These are phyloP conservation scores for Hepsetus odoe DNA, from an alignment of 2,113 vertebrate genomes.

Conservation along the genomic window DNA sequence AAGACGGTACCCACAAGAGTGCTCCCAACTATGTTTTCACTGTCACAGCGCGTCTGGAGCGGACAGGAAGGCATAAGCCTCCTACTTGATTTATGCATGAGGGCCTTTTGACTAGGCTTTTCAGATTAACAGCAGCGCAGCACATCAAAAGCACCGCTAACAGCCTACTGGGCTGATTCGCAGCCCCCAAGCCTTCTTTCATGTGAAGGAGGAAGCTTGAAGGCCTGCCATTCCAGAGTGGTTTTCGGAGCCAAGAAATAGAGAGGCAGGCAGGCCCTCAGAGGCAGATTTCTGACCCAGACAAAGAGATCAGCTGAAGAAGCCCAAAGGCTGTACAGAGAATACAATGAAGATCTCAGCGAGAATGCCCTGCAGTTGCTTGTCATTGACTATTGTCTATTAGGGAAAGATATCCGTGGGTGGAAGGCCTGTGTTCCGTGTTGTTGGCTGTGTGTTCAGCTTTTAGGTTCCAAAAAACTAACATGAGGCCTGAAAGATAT, in stretches of 20 bases:
- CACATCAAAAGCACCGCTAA: constrained; percentile 50
- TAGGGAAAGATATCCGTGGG: constrained; percentile 22
- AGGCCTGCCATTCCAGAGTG: constrained; percentile 32
- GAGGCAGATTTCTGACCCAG: constrained; percentile 40
- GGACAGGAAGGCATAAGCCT: constrained; percentile 49
- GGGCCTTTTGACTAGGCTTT: constrained; percentile 45
- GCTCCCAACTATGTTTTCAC: constrained; percentile 44
- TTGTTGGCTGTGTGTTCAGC: neutral
- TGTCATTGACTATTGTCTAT: constrained; percentile 35
- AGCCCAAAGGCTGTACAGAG: constrained; percentile 31
- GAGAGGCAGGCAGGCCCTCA: constrained; percentile 34
- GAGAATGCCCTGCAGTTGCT: constrained; percentile 34
- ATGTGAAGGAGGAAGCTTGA: constrained; percentile 35
- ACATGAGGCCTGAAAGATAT: neutral
- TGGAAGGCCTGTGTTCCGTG: constrained; percentile 23
- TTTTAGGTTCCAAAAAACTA: constrained; percentile 17
- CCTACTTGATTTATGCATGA: constrained; percentile 53
- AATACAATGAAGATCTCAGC: constrained; percentile 35
- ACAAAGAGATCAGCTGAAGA: constrained; percentile 38
- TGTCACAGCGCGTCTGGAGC: constrained; percentile 39
- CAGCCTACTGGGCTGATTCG: constrained; percentile 49
- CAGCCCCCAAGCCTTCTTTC: constrained; percentile 35
- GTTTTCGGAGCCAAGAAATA: constrained; percentile 34
- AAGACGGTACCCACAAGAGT: constrained; percentile 24
- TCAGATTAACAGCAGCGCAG: constrained; percentile 50